Evolutionary conservation across 2,888 invertebrate species (phyloP).

Genomic region (Chelonus formosanus): DNA sequence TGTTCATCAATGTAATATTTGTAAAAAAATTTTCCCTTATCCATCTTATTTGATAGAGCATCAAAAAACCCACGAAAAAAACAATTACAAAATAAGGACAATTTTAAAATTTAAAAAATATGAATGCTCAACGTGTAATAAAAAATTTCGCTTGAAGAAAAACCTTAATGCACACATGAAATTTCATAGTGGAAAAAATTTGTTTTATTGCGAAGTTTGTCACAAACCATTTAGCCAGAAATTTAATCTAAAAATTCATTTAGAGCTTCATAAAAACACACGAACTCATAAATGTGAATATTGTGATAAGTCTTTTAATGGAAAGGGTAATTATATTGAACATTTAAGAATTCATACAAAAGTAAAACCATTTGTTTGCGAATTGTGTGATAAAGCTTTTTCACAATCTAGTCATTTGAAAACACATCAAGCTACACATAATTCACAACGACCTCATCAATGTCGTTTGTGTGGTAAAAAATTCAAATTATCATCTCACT

Average conservation of each 20-base stretch:
- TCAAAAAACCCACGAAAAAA: slow-evolving; percentile 54
- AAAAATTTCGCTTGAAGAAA: slow-evolving; percentile 55
- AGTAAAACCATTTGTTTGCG: slow-evolving; percentile 58
- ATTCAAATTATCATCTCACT: slow-evolving; percentile 59
- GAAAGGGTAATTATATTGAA: slow-evolving; percentile 59
- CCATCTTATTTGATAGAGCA: slow-evolving; percentile 63
- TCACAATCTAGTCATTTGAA: slow-evolving; percentile 62
- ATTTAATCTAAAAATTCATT: slow-evolving; percentile 59
- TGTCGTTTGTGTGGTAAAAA: slow-evolving; percentile 60
- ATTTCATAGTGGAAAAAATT: slow-evolving; percentile 55
- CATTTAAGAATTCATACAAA: slow-evolving; percentile 61
- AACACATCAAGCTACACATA: slow-evolving; percentile 56
- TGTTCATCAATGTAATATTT: slow-evolving; percentile 59
- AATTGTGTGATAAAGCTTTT: slow-evolving; percentile 57
- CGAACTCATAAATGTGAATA: slow-evolving; percentile 59
- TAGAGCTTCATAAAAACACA: slow-evolving; percentile 54
- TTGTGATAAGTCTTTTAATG: slow-evolving; percentile 57
- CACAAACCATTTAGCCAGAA: slow-evolving; percentile 61
- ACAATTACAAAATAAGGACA: background rate
- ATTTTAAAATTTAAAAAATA: slow-evolving; percentile 40
- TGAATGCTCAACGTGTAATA: slow-evolving; percentile 55
- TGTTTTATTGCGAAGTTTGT: slow-evolving; percentile 60
- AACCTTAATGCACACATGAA: slow-evolving; percentile 55
- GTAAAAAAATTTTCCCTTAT: slow-evolving; percentile 62
- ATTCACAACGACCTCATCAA: slow-evolving; percentile 54